Evolutionary conservation across 2,888 invertebrate species (phyloP).

Genomic region (Phalangium opilio): DNA sequence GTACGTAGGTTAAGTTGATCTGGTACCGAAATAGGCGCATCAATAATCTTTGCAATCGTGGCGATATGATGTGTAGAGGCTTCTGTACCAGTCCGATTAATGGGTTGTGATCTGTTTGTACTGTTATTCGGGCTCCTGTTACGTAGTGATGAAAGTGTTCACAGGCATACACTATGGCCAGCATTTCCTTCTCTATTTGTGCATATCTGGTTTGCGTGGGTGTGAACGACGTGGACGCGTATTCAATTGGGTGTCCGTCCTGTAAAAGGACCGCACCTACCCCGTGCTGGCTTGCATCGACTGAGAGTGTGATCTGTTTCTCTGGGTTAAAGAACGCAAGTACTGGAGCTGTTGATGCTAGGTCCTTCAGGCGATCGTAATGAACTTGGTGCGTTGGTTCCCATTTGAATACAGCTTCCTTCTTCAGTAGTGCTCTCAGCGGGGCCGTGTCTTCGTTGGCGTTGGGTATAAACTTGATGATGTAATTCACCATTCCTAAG

Average conservation of each 20-base stretch:
- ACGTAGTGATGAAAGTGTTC: no score
- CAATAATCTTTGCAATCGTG: constrained; percentile 28
- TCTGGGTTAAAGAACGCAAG: constrained; percentile 5
- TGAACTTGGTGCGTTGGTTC: not conserved
- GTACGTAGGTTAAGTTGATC: constrained; percentile 5
- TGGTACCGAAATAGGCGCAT: constrained; percentile 13
- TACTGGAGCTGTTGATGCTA: constrained; percentile 3
- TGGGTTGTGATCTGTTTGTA: constrained; percentile 31
- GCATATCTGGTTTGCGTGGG: constrained; percentile 8
- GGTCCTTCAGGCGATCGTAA: constrained; percentile 5
- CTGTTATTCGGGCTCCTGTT: constrained; percentile 18
- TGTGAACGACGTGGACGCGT: constrained; percentile 4
- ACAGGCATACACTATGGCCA: constrained; percentile 4
- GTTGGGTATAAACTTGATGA: constrained; percentile 5
- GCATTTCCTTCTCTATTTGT: constrained; percentile 10
- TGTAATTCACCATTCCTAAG: constrained; percentile 11
- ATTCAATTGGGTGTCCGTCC: constrained; percentile 2
- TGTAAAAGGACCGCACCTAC: constrained; percentile 7
- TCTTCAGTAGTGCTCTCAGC: constrained; percentile 1
- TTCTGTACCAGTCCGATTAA: constrained; percentile 27
- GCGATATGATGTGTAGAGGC: constrained; percentile 26
- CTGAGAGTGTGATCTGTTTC: constrained; percentile 3
- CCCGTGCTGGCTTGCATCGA: constrained; percentile 6
- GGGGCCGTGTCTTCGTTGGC: not conserved
- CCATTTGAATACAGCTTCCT: constrained; percentile 3